A percentile compares a stretch with the other conserved stretches of the same genome.
Evolutionary conservation across 2,888 invertebrate genomes (phyloP).

Genomic region (Cheilosia vulpina): DNA sequence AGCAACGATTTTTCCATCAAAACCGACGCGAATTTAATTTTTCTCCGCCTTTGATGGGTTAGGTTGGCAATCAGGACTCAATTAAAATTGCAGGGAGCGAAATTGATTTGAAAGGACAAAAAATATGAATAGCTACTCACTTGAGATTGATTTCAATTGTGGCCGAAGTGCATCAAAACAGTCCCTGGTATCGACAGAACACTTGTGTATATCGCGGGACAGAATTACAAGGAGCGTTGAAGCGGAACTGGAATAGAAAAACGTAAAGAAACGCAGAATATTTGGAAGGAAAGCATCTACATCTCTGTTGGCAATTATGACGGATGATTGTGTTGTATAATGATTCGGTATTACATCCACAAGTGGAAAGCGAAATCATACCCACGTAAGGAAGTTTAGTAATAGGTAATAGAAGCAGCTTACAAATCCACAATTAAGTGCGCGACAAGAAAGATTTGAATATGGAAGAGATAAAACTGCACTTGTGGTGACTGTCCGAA

Average conservation of each 20-base stretch:
- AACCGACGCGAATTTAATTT: slow-evolving; percentile 52
- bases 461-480: neutral
- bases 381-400: neutral
- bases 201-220: slow-evolving; percentile 27
- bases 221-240: slow-evolving; percentile 29
- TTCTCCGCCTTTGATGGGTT: slow-evolving; percentile 29
- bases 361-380: too few species aligned
- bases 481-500: neutral
- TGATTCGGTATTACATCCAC: neutral
- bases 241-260: slow-evolving; percentile 12
- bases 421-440: neutral
- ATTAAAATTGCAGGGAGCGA: slow-evolving; percentile 61
- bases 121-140: slow-evolving; percentile 50
- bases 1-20: slow-evolving; percentile 37
- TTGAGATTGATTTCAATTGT: slow-evolving; percentile 64
- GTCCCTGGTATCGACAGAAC: slow-evolving; percentile 56
- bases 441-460: neutral
- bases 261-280: neutral
- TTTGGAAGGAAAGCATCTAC: neutral
- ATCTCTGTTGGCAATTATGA: slow-evolving; percentile 15
- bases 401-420: neutral
- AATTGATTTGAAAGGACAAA: slow-evolving; percentile 43
- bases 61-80: slow-evolving; percentile 69
- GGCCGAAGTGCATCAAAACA: slow-evolving; percentile 45
- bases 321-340: slow-evolving; percentile 11